These are phyloP conservation scores for Ephialtes manifestator DNA, from an alignment of 2,888 invertebrate genomes.

Conservation along the genomic window DNA sequence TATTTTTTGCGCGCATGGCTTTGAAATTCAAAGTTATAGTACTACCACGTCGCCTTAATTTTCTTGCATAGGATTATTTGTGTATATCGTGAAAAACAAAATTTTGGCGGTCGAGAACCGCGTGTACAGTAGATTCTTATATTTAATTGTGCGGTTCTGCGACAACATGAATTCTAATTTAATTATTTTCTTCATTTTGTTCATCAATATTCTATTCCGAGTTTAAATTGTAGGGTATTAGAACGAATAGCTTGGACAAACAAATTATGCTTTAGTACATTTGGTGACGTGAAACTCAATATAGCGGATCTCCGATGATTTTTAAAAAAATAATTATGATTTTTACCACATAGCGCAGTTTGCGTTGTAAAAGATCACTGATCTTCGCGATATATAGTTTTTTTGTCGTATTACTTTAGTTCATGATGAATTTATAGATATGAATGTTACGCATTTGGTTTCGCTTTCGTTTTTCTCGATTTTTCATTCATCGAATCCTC, in stretches of 20 bases:
- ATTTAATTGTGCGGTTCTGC: constrained; percentile 29
- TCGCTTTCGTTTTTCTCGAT: not conserved
- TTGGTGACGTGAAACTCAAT: constrained; percentile 19
- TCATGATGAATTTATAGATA: not conserved
- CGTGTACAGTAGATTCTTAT: constrained; percentile 64
- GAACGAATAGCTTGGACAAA: constrained; percentile 34
- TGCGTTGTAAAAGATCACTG: not conserved
- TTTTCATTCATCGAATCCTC: not conserved
- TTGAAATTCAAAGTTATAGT: not conserved
- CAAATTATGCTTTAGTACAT: constrained; percentile 9
- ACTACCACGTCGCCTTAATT: constrained; percentile 10
- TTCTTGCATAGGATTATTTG: constrained; percentile 4
- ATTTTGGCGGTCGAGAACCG: constrained; percentile 51
- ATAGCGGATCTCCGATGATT: not conserved
- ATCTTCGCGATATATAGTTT: constrained; percentile 10
- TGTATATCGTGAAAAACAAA: constrained; percentile 49
- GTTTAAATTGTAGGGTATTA: constrained; percentile 49
- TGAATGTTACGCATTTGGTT: not conserved
- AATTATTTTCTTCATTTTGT: constrained; percentile 17
- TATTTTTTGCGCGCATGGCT: not conserved
- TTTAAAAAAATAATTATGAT: constrained; percentile 6
- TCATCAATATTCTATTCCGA: constrained; percentile 35
- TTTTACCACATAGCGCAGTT: not conserved
- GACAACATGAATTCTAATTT: constrained; percentile 35
- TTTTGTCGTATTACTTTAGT: not conserved